Evolutionary conservation across 2,113 vertebrate species (phyloP).

Genomic region (Spilogale gracilis): DNA sequence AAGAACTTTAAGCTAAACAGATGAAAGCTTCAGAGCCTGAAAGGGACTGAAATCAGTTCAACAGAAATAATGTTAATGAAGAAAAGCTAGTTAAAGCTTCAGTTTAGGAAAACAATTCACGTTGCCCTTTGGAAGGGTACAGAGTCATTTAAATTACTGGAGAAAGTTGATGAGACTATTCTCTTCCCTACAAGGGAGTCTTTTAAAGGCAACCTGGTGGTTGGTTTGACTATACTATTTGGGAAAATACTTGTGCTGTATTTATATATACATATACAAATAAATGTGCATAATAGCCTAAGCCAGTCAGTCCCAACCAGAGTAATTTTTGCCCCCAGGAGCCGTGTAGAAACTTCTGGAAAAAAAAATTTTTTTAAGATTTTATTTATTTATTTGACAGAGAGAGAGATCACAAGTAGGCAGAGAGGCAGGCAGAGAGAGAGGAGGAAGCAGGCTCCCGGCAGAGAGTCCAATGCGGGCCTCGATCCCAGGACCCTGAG

Average conservation of each 20-base stretch:
- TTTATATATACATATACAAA: fast-evolving
- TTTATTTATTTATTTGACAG: too few relatives aligned
- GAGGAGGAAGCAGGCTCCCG: too few relatives aligned
- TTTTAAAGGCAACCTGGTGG: conserved; percentile 9
- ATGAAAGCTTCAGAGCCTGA: conserved; percentile 5
- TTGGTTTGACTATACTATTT: not conserved
- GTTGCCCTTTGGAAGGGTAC: not conserved
- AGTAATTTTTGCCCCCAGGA: not conserved
- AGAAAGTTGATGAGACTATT: not conserved
- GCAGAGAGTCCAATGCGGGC: too few relatives aligned
- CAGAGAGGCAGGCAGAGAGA: too few relatives aligned
- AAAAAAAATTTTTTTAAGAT: too few relatives aligned
- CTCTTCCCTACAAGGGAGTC: not conserved
- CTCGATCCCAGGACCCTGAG: too few relatives aligned
- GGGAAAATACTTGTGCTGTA: not conserved
- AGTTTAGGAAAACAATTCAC: not conserved
- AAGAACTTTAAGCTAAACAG: conserved; percentile 53
- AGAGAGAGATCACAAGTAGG: too few relatives aligned
- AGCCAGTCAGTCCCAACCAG: not conserved
- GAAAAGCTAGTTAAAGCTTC: not conserved
- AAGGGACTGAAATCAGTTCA: conserved; percentile 49
- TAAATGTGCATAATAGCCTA: not conserved
- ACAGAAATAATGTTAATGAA: conserved; percentile 53
- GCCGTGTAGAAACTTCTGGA: not conserved
- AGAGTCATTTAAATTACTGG: not conserved